Evolutionary conservation across 1,140 invertebrate genomes (phyloP).

Genomic region (Goniozus legneri): DNA sequence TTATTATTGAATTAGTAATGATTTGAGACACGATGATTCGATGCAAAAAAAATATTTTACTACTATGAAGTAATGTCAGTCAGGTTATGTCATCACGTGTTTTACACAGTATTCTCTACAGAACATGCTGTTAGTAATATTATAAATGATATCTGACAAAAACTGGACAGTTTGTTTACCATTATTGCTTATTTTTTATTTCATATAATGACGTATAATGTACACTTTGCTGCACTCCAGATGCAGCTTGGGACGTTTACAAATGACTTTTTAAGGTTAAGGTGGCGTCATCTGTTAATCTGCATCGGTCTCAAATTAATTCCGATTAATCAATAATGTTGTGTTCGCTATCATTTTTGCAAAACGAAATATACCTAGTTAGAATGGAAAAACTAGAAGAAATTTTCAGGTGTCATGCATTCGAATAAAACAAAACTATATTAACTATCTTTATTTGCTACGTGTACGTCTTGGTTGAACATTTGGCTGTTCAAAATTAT

Average conservation of each 20-base stretch:
- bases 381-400: neutral
- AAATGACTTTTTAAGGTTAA: too few species aligned
- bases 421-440: too few species aligned
- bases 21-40: too few species aligned
- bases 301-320: too few species aligned
- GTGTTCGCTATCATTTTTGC: neutral
- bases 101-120: too few species aligned
- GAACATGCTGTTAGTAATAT: neutral
- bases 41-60: too few species aligned
- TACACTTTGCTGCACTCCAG: neutral
- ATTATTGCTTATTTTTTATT: neutral
- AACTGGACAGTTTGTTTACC: neutral
- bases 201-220: neutral
- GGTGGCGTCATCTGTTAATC: too few species aligned
- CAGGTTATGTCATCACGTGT: constrained; percentile 45
- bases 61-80: too few species aligned
- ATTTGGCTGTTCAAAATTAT: neutral
- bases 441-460: neutral
- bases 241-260: too few species aligned
- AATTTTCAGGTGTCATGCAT: too few species aligned
- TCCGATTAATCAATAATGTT: too few species aligned
- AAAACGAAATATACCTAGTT: neutral
- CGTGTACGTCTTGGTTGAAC: neutral
- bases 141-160: neutral
- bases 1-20: too few species aligned